Base-by-base conservation (phyloP, 2,113 vertebrate genomes). In the Sander vitreus region DNA sequence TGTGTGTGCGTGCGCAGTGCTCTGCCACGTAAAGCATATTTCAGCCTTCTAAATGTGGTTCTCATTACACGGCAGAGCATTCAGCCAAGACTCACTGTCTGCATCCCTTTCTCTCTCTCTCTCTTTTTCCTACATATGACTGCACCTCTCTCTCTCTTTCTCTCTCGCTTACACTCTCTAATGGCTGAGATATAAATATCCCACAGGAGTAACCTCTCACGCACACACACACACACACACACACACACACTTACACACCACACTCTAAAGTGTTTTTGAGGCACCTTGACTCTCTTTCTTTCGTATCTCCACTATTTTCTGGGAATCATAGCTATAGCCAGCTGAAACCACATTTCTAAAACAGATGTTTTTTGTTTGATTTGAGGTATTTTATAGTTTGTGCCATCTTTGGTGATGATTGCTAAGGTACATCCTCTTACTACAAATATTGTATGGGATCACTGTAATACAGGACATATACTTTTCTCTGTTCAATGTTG, bases 21-120 rank as follows among this genome's bases (percentile, higher is more conserved):
- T 89, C 91, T 92, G 96, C 96, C 96, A 96, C 95, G 87, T 95
- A 93, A 95, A 95, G 94, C 92, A 93, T 93, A 92, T 95, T 96
- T 96, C 94, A 90, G 90, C 71, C 84, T 70, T 94, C 94, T 84
- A 96, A 97, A 96, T 96, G 95, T 96, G 96, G 94, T 96, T 97
- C 95, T 95, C 95, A 94, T 97, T 96, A 96, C 92, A 94, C 90
- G 89, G 81, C 94, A 94, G 94, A 94, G 92, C 92, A 87, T 95
- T 96, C 93, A 95, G 94, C 94, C 83, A 93, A 96, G 91, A 92
- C 95, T 93, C 90, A 93, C 93, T 95, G 93, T 92, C 94, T 96
- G 88, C 94, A 92, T 93, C 80, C 18, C 92, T 47, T 93, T 60
- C 91, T 91, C 84, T 94, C 47, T 68, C 85, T 43, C 25, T 27